These are phyloP conservation scores for Rhinatrema bivittatum DNA, from an alignment of 2,797 vertebrate species.

Conservation along the genomic window DNA sequence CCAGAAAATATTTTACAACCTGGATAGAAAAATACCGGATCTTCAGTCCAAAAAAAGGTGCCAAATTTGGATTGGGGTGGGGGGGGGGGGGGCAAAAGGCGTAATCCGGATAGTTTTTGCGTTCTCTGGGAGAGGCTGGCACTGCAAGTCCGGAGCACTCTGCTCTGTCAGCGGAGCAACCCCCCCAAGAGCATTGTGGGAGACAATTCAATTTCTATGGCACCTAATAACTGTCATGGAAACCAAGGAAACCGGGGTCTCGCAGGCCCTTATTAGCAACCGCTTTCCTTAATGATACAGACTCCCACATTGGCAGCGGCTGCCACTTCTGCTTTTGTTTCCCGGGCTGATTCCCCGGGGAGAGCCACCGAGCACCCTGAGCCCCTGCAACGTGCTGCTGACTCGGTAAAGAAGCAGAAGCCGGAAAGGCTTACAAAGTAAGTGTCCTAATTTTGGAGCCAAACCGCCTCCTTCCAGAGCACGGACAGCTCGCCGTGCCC, in stretches of 20 bases:
- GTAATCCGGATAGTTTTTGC: constrained; percentile 28
- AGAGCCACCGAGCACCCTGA: constrained; percentile 37
- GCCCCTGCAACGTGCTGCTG: constrained; percentile 44
- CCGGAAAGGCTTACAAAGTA: constrained; percentile 76
- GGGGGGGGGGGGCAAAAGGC: constrained; percentile 3
- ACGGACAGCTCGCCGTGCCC: constrained; percentile 40
- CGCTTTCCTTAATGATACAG: constrained; percentile 35
- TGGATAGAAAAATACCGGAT: constrained; percentile 18
- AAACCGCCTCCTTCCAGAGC: constrained; percentile 70
- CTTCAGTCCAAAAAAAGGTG: constrained; percentile 22
- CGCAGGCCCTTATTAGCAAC: constrained; percentile 49
- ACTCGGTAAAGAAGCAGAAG: constrained; percentile 64
- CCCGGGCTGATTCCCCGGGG: constrained; percentile 27
- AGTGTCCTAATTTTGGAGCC: constrained; percentile 79
- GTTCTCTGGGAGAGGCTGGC: constrained; percentile 23
- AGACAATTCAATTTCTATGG: constrained; percentile 54
- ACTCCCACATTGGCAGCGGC: constrained; percentile 42
- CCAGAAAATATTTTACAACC: constrained; percentile 45
- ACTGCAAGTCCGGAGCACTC: constrained; percentile 34
- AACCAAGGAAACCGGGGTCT: constrained; percentile 58
- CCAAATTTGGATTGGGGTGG: constrained; percentile 4
- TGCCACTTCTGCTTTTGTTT: constrained; percentile 37
- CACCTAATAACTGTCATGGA: constrained; percentile 68
- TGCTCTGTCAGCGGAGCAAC: constrained; percentile 30
- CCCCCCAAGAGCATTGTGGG: constrained; percentile 41